Base-by-base conservation (phyloP, 2,113 vertebrate genomes). In the Rhodinocichla rosea region DNA sequence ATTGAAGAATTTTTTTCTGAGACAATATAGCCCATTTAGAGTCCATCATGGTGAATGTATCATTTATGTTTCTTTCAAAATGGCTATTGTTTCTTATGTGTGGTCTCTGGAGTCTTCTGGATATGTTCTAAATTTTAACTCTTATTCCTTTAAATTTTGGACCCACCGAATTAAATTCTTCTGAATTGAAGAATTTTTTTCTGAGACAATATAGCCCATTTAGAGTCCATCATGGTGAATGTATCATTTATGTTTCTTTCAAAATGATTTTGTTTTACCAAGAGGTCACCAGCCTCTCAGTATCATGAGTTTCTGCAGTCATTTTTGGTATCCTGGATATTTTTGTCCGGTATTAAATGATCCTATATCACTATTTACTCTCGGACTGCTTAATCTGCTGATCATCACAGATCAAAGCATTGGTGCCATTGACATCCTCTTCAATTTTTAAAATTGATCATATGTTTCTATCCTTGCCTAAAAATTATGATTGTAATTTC, bases 351-450 rank as follows among this genome's bases (percentile, higher is more conserved):
- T 47, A 39, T 8, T 52, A 67, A 85, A 45, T 63, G 15, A 57
- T 67, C 22, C 55, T 69, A 9, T 52, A 39, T 79, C 26, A 45
- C 39, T 49, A 4, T 56, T 88, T 67, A 27, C 23, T 73, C 21
- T 63, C 47, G 56, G 75, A 18, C 55, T 78, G 19, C 45, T 68
- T 68, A 64, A 44, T 62, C 23, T 30, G 9, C 33, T 68, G 35
- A 80, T 59, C 27, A 26, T 45, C 35, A 27, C 20, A 40, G 28
- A 20, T 74, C 13, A 62, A 71, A 77, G 7, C 35, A 40, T 15
- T 2, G 1, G 18, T 27, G 23, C 9, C 26, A 40, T 1, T 68
- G 55, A 57, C 1, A 4, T 30, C 14, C 2, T 64, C 17, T 28
- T 83, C 17, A 3, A 35, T 67, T 93, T 91, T 55, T 20, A 70